phyloP scores from a whole-genome alignment of 2,888 invertebrate species.

The Caenorhabditis sinica region DNA sequence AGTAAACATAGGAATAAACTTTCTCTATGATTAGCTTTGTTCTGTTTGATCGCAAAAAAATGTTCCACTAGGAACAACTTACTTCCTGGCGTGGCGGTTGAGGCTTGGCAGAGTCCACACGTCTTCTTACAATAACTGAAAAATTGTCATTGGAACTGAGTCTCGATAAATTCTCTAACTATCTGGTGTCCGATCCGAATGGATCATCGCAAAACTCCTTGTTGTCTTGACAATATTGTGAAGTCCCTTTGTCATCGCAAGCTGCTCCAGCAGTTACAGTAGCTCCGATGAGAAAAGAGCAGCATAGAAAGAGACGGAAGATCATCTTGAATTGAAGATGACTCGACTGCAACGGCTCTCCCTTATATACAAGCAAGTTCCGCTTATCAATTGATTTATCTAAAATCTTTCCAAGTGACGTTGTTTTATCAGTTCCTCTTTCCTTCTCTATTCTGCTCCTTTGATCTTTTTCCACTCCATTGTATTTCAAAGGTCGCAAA shows the following conservation, averaged over 20 bases:
- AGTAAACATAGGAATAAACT: too few relatives aligned
- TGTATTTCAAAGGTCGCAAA: neutral
- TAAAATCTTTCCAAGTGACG: conserved; percentile 27
- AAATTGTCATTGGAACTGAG: neutral
- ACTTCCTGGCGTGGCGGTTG: conserved; percentile 30
- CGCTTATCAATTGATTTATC: conserved; percentile 21
- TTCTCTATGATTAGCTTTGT: too few relatives aligned
- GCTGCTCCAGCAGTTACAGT: neutral
- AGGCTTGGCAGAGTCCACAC: conserved; percentile 24
- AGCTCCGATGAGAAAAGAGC: conserved; percentile 1
- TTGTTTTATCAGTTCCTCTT: conserved; percentile 35
- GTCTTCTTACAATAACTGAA: conserved; percentile 50
- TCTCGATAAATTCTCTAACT: conserved; percentile 6
- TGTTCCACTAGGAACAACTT: neutral
- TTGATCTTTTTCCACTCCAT: conserved; percentile 32
- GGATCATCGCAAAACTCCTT: conserved; percentile 37
- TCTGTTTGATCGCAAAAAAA: too few relatives aligned
- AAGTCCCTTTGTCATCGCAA: conserved; percentile 32
- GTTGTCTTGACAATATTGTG: conserved; percentile 39
- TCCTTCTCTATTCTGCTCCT: conserved; percentile 18
- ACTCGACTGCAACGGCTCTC: neutral
- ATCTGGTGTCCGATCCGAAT: conserved; percentile 24
- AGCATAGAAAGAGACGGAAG: conserved; percentile 6
- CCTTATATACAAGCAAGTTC: conserved; percentile 4
- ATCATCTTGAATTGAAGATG: conserved; percentile 17